Evolutionary conservation across 2,113 vertebrate species (phyloP).

Genomic region (Ivindomyrus marchei): DNA sequence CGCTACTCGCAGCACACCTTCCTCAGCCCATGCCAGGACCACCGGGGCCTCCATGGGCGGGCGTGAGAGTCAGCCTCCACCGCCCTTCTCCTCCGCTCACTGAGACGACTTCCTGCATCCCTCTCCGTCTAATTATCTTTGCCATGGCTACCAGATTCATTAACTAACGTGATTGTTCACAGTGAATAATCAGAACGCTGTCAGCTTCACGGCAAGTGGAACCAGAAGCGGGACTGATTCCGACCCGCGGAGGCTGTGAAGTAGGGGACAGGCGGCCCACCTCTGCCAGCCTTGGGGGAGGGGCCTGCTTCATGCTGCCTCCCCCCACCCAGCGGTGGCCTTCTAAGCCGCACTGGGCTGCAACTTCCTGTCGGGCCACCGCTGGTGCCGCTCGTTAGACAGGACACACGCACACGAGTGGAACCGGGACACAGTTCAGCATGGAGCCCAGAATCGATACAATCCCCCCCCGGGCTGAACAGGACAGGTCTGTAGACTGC

Average conservation of each 20-base stretch:
- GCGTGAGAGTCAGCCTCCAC: neutral
- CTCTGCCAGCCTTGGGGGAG: neutral
- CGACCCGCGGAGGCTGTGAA: neutral
- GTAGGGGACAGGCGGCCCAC: neutral
- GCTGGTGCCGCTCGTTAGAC: neutral
- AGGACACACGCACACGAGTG: neutral
- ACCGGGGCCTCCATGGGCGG: neutral
- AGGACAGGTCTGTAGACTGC: neutral
- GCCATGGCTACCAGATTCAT: conserved; percentile 21
- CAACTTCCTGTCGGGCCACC: neutral
- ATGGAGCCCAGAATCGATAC: neutral
- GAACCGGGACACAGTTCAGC: neutral
- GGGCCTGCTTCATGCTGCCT: neutral
- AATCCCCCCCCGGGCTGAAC: neutral
- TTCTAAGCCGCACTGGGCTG: conserved; percentile 16
- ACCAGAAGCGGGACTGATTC: neutral
- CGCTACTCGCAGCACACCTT: neutral
- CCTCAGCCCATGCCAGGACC: no score
- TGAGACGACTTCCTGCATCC: neutral
- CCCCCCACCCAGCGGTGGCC: neutral
- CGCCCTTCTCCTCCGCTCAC: neutral
- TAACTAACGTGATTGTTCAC: conserved; percentile 7
- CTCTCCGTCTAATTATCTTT: conserved; percentile 19
- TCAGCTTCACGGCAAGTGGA: neutral
- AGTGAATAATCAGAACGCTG: conserved; percentile 2